Evolutionary conservation across 2,888 invertebrate species (phyloP), one percentile per base, ranked within the genome.

Genomic region (Metalampra italica): DNA sequence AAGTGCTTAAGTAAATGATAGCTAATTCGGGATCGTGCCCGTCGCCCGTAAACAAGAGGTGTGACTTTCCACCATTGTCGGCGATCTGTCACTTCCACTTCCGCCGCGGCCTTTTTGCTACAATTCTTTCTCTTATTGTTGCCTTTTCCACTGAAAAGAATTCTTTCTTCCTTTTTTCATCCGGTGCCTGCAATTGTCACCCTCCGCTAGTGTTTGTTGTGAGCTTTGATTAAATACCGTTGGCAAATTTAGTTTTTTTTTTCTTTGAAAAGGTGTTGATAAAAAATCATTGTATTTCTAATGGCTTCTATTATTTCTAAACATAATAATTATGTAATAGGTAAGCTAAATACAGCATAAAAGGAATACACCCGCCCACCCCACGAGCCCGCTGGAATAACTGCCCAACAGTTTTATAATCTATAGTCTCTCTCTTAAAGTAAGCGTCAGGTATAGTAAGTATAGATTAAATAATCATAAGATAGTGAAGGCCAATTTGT

Each of bases 1-100:
- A 86, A 88, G 84, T 82, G 78, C 86, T 87, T 83, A 85, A 89
- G 86, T 88, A 86, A 89, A 88, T 84, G 88, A 87, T 87, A 85
- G 84, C 85, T 86, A 87, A 88, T 88, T 80, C 77, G 54, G 54
- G 66, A 59, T 62, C 67, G 78, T 73, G 78, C 79, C 66, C 79
- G 72, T 52, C 61, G 75, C 64, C 81, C 82, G 86, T 84, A 83
- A 87, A 85, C 88, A 86, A 80, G 86, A 87, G 86, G 89, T 89
- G 89, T 88, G 87, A 88, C 87, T 87, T 88, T 80, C 73, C 78
- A 79, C 85, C 86, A 84, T 83, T 82, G 85, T 78, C 81, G 80
- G 71, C 78, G 82, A 86, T 88, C 89, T 89, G 88, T 88, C 89
- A 88, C 80, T 82, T 82, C 78, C 88, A 88, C 70, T 87, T 88